Conservation (phyloP, 1,140 invertebrate genomes). For the Aphelenchoides avenae region DNA sequence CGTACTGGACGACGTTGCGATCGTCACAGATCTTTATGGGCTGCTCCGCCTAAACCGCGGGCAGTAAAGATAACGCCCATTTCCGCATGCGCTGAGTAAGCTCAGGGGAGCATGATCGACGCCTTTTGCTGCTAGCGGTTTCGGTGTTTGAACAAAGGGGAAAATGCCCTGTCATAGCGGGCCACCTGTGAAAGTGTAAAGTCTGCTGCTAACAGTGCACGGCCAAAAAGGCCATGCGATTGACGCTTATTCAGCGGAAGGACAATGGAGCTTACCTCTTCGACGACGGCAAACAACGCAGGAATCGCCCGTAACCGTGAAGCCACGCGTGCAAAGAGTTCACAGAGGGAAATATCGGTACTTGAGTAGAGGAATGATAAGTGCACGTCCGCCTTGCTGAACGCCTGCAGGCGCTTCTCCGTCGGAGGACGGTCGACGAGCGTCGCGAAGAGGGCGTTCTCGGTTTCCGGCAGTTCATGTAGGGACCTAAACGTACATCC, state of each 20-base stretch:
- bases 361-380: slow-evolving; percentile 38
- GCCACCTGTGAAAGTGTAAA: too few relatives aligned
- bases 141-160: not conserved
- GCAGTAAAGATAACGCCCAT: too few relatives aligned
- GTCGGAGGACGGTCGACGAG: slow-evolving; percentile 25
- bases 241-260: too few relatives aligned
- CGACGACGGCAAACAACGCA: slow-evolving; percentile 55
- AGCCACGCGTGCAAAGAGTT: slow-evolving; percentile 48
- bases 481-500: slow-evolving; percentile 27
- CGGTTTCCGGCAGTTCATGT: slow-evolving; percentile 23
- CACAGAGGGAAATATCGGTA: slow-evolving; percentile 47
- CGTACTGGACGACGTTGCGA: slow-evolving; percentile 37
- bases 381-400: slow-evolving; percentile 28
- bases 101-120: too few relatives aligned
- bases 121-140: not conserved
- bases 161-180: too few relatives aligned
- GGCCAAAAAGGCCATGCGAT: too few relatives aligned
- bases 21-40: slow-evolving; percentile 60
- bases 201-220: too few relatives aligned
- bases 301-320: slow-evolving; percentile 53
- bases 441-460: slow-evolving; percentile 39
- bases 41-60: slow-evolving; percentile 52
- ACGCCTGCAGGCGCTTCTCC: slow-evolving; percentile 25
- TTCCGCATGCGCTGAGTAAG: too few relatives aligned
- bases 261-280: slow-evolving; percentile 52